Evolutionary conservation across 2,797 vertebrate genomes (phyloP), one percentile per base, ranked within the genome.

Genomic region (Semotilus atromaculatus): DNA sequence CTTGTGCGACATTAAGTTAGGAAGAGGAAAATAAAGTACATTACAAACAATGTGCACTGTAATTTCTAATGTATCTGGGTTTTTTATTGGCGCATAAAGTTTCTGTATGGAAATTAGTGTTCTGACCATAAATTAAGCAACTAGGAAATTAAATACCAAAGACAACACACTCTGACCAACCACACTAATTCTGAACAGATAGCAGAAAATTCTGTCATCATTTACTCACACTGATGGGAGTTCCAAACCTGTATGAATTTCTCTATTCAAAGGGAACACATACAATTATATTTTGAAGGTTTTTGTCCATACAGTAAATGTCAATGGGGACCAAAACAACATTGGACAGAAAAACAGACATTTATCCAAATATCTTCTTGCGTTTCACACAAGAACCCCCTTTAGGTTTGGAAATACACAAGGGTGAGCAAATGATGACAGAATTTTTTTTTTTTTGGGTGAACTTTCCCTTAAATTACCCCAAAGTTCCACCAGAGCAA

Each of bases 101-200:
- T 19, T 43, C 3, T 68, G 19, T 45, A n/a, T n/a, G 26, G 11
- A 84, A 79, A 78, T 62, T 78, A 84, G 83, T 78, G 74, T 84
- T 78, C 5, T 79, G 29, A 58, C 3, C 82, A 70, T 76, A 34
- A 68, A 77, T 58, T 5, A 70, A 66, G 21, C 13, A 29, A 21
- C 18, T 21, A 75, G 14, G 45, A 76, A 55, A 53, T 68, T 21
- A 51, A 26, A 48, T 64, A 11, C 1, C 1, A 73, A 51, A 64
- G 8, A 48, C 2, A 0, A 53, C 48, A 51, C 18, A 62, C 18
- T 77, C 26, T 26, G 16, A 26, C 66, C 40, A 75, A 51, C 31
- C 60, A 66, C 71, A 66, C 58, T 6, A 31, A 43, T 45, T n/a
- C 21, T 48, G 16, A 53, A 60, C 14, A 43, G 60, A 64, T 18